Conservation (phyloP, 1,140 invertebrate species). For the Bombus superbus region DNA sequence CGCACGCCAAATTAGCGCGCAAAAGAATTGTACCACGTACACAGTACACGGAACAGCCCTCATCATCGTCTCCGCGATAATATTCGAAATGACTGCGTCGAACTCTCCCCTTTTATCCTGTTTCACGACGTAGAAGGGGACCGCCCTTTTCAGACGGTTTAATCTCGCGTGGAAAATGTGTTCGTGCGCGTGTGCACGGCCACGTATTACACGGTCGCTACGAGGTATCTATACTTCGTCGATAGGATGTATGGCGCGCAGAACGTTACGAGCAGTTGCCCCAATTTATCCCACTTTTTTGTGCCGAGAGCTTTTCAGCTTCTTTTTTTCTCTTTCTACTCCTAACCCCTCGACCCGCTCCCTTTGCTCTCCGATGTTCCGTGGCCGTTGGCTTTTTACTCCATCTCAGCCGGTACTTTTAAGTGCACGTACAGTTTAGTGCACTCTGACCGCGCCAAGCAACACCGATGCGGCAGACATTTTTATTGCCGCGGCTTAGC, state of each 20-base stretch:
- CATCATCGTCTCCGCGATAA: constrained; percentile 18
- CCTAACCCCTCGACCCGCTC: neutral
- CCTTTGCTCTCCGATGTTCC: neutral
- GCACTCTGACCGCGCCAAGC: constrained; percentile 59
- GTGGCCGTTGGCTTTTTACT: constrained; percentile 34
- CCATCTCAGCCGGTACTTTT: constrained; percentile 62
- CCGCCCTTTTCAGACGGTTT: constrained; percentile 52
- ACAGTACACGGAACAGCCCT: neutral
- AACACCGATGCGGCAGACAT: constrained; percentile 51
- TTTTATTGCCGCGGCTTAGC: constrained; percentile 60
- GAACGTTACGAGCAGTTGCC: constrained; percentile 67
- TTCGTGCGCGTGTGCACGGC: constrained; percentile 17
- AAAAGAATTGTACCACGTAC: neutral
- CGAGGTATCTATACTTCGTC: constrained; percentile 53
- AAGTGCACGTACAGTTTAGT: constrained; percentile 71
- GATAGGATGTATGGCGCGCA: constrained; percentile 57
- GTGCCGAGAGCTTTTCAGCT: constrained; percentile 60
- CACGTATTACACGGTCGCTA: neutral
- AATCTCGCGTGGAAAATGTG: constrained; percentile 53
- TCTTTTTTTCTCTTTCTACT: constrained; percentile 36
- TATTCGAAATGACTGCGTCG: constrained; percentile 31
- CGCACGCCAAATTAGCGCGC: constrained; percentile 7
- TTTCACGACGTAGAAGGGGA: neutral
- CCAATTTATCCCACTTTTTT: constrained; percentile 70
- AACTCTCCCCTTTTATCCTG: neutral